Base-by-base conservation (phyloP, 2,888 invertebrate genomes). In the Ceramica pisi region DNA sequence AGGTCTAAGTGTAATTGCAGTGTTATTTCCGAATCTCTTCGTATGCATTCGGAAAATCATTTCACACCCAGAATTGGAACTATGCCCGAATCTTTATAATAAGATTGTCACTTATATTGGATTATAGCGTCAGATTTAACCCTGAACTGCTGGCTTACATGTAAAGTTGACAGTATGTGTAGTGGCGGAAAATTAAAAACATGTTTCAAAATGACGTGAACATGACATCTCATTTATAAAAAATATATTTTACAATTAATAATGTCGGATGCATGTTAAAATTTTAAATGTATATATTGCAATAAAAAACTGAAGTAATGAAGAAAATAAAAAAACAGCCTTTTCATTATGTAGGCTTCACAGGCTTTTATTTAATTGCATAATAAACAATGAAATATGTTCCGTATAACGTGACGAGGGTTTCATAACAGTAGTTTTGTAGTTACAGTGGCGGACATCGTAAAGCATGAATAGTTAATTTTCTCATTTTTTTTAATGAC, bases 21-120 rank as follows among this genome's bases (percentile, higher is more conserved):
- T 50, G 16, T 61, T 48, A 56, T 60, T 14, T 16, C 67, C n/a
- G n/a, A 60, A 41, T 19, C 10, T 19, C n/a, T 63, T 35, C 60
- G 16, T 60, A 51, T 67, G 16, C 46, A 60, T 72, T 72, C 60
- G 73, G 77, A 77, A 77, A 78, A 63, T 78, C 46, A 64, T 77
- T 55, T 61, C 21, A 56, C 16, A 55, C 2, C 19, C n/a, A 2
- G 31, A 53, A 56, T 77, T 77, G 77, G 78, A 72, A 56, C 78
- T 2, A 51, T 72, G 77, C 63, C 78, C 63, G 38, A 61, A 61
- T 60, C 50, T 41, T 48, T n/a, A n/a, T 41, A 48, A 46, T 78
- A 51, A 46, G 53, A 56, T 67, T 72, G 63, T 56, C 59, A 55
- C n/a, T 66, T 59, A 59, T 60, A 46, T 77, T 46, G 14, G 55